Conservation (phyloP, 2,113 vertebrate genomes). For the Spheniscus mendiculus region DNA sequence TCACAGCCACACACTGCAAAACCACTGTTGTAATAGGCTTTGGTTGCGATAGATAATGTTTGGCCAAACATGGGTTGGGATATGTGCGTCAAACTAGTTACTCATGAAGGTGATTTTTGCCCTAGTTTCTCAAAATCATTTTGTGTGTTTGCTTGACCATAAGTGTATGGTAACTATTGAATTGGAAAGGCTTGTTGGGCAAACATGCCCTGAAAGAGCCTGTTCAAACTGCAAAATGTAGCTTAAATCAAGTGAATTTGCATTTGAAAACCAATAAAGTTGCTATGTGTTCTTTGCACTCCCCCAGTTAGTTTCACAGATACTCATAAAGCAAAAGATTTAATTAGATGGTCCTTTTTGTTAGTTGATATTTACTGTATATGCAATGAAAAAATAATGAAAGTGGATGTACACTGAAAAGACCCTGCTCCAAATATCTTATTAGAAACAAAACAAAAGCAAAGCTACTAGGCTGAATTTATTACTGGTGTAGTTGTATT, state of each 20-base stretch:
- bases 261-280: constrained; percentile 13
- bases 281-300: background rate
- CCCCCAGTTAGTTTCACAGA: background rate
- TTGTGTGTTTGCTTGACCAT: background rate
- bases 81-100: background rate
- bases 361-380: background rate
- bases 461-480: background rate
- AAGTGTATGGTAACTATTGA: background rate
- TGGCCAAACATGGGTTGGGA: background rate
- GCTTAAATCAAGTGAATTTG: background rate
- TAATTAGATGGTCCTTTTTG: background rate
- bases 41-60: background rate
- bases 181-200: background rate
- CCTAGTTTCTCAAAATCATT: background rate
- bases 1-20: background rate
- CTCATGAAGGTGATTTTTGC: background rate
- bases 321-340: constrained; percentile 8
- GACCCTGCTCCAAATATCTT: background rate
- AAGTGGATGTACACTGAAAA: background rate
- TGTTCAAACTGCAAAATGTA: background rate
- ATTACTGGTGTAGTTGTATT: background rate
- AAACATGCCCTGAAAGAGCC: background rate
- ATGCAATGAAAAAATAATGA: background rate
- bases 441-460: background rate
- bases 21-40: background rate